Conservation (phyloP, 2,888 invertebrate genomes). For the Sarcophaga variegata region DNA sequence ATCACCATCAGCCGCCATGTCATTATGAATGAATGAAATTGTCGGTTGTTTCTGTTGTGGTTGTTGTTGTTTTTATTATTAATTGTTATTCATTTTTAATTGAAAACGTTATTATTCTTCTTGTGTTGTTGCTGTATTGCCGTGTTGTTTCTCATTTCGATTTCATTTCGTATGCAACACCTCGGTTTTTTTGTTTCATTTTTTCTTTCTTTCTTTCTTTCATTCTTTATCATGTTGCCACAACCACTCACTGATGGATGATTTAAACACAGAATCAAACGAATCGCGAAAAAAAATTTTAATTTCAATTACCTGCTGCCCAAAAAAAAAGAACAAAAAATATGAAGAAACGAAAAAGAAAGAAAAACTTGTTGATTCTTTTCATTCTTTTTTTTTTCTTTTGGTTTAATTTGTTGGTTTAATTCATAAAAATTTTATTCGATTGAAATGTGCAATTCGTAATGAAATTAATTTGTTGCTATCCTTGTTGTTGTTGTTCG, state of each 20-base stretch:
- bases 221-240: background rate
- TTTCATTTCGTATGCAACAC: conserved; percentile 26
- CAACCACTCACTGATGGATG: conserved; percentile 61
- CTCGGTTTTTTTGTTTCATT: background rate
- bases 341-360: too few species aligned
- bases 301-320: conserved; percentile 58
- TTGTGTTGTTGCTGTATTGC: conserved; percentile 4
- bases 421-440: conserved; percentile 77
- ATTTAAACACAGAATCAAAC: conserved; percentile 46
- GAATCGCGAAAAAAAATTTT: conserved; percentile 14
- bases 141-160: conserved; percentile 12
- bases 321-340: conserved; percentile 36
- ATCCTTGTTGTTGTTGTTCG: background rate
- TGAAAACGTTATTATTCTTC: conserved; percentile 39
- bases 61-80: conserved; percentile 42
- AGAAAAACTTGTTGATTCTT: conserved; percentile 73
- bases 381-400: background rate
- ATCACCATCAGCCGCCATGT: conserved; percentile 30
- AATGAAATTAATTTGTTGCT: conserved; percentile 1
- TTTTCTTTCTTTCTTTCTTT: too few species aligned
- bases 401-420: conserved; percentile 43
- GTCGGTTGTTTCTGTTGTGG: background rate
- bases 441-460: conserved; percentile 19
- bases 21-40: conserved; percentile 63
- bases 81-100: conserved; percentile 62